Evolutionary conservation across 2,888 invertebrate genomes (phyloP).

Genomic region (Lithophane leautieri): DNA sequence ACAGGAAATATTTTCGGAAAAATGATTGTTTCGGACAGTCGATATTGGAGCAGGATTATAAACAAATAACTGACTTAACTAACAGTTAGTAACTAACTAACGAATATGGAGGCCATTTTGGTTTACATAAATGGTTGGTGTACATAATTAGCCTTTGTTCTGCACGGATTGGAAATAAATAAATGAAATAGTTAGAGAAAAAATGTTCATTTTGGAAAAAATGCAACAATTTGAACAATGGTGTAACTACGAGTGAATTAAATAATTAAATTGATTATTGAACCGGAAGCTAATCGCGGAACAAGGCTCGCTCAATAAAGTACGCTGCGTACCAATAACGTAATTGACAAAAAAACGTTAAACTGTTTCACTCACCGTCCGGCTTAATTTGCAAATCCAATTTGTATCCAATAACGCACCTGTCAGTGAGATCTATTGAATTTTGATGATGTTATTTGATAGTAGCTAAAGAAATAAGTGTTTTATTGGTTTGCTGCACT

Average conservation of each 20-base stretch:
- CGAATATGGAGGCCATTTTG: conserved; percentile 4
- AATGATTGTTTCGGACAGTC: conserved; percentile 12
- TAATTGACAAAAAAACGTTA: conserved; percentile 70
- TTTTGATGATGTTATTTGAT: conserved; percentile 73
- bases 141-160: neutral
- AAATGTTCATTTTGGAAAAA: neutral
- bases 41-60: conserved; percentile 15
- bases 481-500: conserved; percentile 32
- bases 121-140: conserved; percentile 11
- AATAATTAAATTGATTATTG: conserved; percentile 58
- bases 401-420: conserved; percentile 74
- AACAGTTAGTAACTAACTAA: conserved; percentile 1
- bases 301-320: conserved; percentile 57
- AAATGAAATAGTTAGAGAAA: conserved; percentile 14
- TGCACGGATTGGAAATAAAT: neutral
- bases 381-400: conserved; percentile 79
- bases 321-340: conserved; percentile 55
- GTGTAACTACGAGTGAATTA: conserved; percentile 50
- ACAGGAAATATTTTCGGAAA: conserved; percentile 12
- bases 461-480: conserved; percentile 41
- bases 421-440: conserved; percentile 76
- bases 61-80: neutral
- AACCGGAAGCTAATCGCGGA: conserved; percentile 58
- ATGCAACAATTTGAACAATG: conserved; percentile 22
- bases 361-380: conserved; percentile 71